phyloP scores from a whole-genome alignment of 92 coral and sea anemone species.

The Blastomussa wellsi region DNA sequence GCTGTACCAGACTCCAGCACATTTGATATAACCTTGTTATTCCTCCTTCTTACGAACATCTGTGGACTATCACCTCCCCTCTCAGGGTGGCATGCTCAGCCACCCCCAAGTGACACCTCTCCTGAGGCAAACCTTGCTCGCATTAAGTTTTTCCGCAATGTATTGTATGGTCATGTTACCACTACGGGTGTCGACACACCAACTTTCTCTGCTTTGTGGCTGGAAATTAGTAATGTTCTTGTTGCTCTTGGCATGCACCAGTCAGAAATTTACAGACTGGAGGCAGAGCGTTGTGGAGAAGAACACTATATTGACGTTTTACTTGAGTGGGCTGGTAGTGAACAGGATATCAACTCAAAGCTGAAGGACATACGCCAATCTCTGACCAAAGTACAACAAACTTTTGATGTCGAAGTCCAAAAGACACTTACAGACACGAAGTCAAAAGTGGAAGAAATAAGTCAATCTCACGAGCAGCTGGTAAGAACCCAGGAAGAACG shows the following conservation, averaged over 20 bases:
- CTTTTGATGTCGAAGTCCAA: not conserved
- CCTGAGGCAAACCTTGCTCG: constrained; percentile 66
- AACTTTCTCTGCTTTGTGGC: constrained; percentile 55
- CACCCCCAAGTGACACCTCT: constrained; percentile 52
- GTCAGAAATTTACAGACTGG: constrained; percentile 47
- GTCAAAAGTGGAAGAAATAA: not conserved
- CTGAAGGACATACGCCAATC: not conserved
- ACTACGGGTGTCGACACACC: constrained; percentile 34
- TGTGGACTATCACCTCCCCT: constrained; percentile 61
- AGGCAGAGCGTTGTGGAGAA: constrained; percentile 36
- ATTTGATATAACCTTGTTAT: constrained; percentile 62
- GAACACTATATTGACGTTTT: constrained; percentile 11
- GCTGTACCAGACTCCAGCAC: constrained; percentile 56
- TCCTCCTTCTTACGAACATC: constrained; percentile 65
- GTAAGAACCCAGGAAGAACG: not conserved
- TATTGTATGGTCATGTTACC: constrained; percentile 51
- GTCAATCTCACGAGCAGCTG: not conserved
- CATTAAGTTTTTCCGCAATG: constrained; percentile 60
- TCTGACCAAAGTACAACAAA: not conserved
- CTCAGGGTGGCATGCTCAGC: constrained; percentile 42
- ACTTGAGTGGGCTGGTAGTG: constrained; percentile 16
- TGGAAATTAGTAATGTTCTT: constrained; percentile 50
- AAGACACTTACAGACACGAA: not conserved
- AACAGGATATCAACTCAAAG: constrained; percentile 28
- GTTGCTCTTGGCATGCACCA: constrained; percentile 56